Conservation (phyloP, 2,797 vertebrate species). For the Epinephelus malabaricus region DNA sequence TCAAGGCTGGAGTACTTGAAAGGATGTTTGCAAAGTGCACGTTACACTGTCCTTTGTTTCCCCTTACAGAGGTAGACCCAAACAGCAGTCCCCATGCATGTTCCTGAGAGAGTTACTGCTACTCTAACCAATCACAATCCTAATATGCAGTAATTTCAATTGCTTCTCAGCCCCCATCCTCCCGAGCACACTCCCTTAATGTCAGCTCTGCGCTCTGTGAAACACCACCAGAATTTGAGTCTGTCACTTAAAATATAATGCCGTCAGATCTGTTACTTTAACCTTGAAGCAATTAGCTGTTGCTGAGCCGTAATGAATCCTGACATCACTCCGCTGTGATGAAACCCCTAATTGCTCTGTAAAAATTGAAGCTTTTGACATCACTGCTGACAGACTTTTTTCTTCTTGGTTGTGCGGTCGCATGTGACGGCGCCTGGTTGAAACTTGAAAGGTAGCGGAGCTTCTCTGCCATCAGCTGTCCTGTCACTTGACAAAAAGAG, state of each 20-base stretch:
- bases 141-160: conserved; percentile 76
- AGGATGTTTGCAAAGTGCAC: conserved; percentile 41
- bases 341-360: conserved; percentile 90
- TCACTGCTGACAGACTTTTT: conserved; percentile 87
- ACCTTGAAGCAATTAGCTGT: conserved; percentile 91
- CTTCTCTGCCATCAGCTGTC: conserved; percentile 88
- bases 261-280: conserved; percentile 90
- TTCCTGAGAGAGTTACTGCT: conserved; percentile 52
- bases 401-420: conserved; percentile 82
- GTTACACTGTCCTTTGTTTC: conserved; percentile 52
- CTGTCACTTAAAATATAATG: conserved; percentile 91
- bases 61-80: conserved; percentile 43
- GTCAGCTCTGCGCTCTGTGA: conserved; percentile 77
- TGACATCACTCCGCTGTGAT: conserved; percentile 89
- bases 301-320: conserved; percentile 88
- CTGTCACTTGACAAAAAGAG: conserved; percentile 84
- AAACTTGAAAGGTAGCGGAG: conserved; percentile 89
- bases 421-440: conserved; percentile 83
- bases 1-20: conserved; percentile 33
- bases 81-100: conserved; percentile 33
- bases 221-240: conserved; percentile 82
- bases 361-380: conserved; percentile 89
- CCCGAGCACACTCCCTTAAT: conserved; percentile 68
- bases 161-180: conserved; percentile 58
- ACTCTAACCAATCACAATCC: conserved; percentile 61